Percentiles rank a stretch among this genome's conserved stretches.
Evolutionary conservation across 30 jellyfish, hydroid and myxozoan species (phyloP).

Genomic region (Aurelia sp.): DNA sequence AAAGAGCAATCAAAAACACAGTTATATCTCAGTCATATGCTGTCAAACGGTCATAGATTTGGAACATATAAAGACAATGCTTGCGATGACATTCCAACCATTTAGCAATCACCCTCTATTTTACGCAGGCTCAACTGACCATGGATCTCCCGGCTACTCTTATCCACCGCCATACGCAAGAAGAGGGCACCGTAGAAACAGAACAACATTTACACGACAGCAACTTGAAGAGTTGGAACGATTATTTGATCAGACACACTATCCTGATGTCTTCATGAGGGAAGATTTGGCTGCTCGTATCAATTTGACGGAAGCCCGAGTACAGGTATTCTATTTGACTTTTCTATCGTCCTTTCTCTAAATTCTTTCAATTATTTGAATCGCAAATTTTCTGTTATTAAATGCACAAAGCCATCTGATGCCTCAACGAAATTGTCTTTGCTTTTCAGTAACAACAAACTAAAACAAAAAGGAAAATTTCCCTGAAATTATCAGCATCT

Average conservation of each 20-base stretch:
- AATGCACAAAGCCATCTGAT: too few species aligned
- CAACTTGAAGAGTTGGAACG: conserved; percentile 90
- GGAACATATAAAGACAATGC: conserved; percentile 36
- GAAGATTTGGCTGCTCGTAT: conserved; percentile 88
- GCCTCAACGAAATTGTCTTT: too few species aligned
- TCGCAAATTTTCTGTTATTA: too few species aligned
- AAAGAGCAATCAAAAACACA: not conserved
- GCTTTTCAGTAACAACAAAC: too few species aligned
- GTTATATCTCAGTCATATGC: conserved; percentile 32
- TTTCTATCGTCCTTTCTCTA: not conserved
- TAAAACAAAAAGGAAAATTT: too few species aligned
- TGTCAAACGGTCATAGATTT: not conserved
- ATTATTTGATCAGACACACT: conserved; percentile 86
- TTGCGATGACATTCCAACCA: conserved; percentile 74
- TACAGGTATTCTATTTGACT: conserved; percentile 67
- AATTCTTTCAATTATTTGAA: not conserved
- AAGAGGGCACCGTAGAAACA: conserved; percentile 90
- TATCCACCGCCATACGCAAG: conserved; percentile 92
- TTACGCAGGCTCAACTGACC: conserved; percentile 71
- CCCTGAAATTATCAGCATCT: too few species aligned
- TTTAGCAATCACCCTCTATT: conserved; percentile 54
- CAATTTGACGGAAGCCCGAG: conserved; percentile 89
- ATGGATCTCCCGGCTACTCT: conserved; percentile 70
- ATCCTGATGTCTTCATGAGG: conserved; percentile 92
- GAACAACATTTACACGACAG: conserved; percentile 93